Base-by-base conservation (phyloP, 2,113 vertebrate genomes). In the Crotalus helleri region DNA sequence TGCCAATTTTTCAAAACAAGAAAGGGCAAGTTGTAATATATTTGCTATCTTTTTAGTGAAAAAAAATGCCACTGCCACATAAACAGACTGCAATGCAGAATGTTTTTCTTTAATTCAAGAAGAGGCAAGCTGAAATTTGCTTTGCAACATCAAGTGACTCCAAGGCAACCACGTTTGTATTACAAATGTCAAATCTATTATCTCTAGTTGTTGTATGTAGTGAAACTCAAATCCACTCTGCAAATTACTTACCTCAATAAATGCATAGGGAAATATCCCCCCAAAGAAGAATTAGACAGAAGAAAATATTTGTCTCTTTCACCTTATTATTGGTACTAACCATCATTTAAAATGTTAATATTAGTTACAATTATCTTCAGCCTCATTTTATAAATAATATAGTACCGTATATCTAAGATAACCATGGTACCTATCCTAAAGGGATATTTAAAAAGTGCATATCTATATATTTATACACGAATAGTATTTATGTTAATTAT, bases 1-100 rank as follows among this genome's bases (percentile, higher is more conserved):
- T 96, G 96, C 95, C 96, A 96, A 2, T 86, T 92, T 91, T 57
- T 94, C 61, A 94, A 87, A 96, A 97, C 97, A 97, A 96, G 97
- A 97, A 94, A 91, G 33, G 81, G 93, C 96, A 97, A 26, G 97
- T 93, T 93, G 86, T 87, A 94, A 24, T 88, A 91, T 94, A 92
- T 96, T 94, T 92, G 74, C 93, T 95, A 93, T 91, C 91, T 96
- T 85, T 95, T 96, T 92, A 90, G 69, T 92, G 92, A 96, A 87
- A 92, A 57, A 0, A 26, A 96, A 93, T 9, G 58, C 19, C 15
- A 86, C 57, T 91, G 96, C 87, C 95, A 94, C 96, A 91, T 94
- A 97, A 96, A 95, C 53, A 91, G 95, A 95, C 96, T 61, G 93
- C 91, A 94, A 94, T 91, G 96, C 96, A 93, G 92, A 89, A 91